Evolutionary conservation across 2,888 invertebrate genomes (phyloP), one percentile per base, ranked within the genome.

Genomic region (Platycheirus rosarum): DNA sequence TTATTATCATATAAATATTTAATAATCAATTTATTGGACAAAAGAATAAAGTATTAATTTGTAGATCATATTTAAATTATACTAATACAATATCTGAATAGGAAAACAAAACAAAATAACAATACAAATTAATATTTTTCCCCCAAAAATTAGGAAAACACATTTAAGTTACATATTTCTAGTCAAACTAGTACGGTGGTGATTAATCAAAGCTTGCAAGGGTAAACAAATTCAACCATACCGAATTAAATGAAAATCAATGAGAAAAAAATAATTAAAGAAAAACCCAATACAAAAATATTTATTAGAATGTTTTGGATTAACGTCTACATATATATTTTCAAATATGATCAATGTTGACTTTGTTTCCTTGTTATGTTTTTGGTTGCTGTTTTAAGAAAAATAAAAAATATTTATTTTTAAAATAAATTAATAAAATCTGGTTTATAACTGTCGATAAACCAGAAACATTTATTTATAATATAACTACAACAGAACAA

Each of bases 381-480:
- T 23, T 23, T 23, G 6, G 6, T 23, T 23, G 23, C 23, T n/a
- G n/a, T n/a, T n/a, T n/a, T n/a, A n/a, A n/a, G n/a, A n/a, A n/a
- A 23, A 23, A 23, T 23, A 23, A 23, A 23, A 4, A 23, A 6
- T 23, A 4, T 23, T 23, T 23, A 4, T 23, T 23, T 23, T 42
- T 63, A 48, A 85, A 69, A 78, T 75, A 76, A 85, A 74, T 84
- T 80, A 76, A 77, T 53, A 75, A 85, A 74, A 65, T 85, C 85
- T 86, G 86, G 85, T 85, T 85, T 86, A 86, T 85, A 86, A 86
- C 86, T 86, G 86, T 84, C 73, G 66, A 86, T 86, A 86, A 86
- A 85, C 86, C 86, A 86, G 86, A 85, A 69, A 60, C 37, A 60
- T 74, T 68, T 35, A 57, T 29, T n/a, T 66, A 42, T 29, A 53